Evolutionary conservation across 1,140 invertebrate genomes (phyloP).

Genomic region (Colletes gigas): DNA sequence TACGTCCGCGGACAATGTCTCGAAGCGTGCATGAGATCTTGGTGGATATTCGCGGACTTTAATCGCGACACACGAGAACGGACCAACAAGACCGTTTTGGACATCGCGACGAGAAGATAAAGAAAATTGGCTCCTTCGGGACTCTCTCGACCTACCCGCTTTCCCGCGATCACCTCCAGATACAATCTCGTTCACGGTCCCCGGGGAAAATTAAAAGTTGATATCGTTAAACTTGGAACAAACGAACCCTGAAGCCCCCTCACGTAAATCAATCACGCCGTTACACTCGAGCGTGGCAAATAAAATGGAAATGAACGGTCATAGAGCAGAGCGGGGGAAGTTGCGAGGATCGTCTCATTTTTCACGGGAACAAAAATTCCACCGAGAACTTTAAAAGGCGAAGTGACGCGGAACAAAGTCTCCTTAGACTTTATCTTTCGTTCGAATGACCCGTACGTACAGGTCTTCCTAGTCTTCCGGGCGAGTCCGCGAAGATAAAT

Average conservation of each 20-base stretch:
- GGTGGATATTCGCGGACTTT: too few relatives aligned
- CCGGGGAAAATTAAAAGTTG: slow-evolving; percentile 12
- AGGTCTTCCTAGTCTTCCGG: neutral
- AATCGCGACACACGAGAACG: neutral
- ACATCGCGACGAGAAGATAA: slow-evolving; percentile 3
- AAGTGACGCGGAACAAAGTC: slow-evolving; percentile 54
- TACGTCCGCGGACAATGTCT: too few relatives aligned
- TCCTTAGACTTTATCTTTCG: slow-evolving; percentile 48
- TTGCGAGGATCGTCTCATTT: slow-evolving; percentile 3
- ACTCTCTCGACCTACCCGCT: neutral
- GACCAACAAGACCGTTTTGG: neutral
- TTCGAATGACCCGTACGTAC: slow-evolving; percentile 48
- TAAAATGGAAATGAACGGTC: slow-evolving; percentile 1
- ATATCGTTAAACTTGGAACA: neutral
- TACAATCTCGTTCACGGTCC: neutral
- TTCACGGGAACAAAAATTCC: slow-evolving; percentile 35
- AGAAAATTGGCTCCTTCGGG: slow-evolving; percentile 9
- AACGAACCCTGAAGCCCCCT: neutral
- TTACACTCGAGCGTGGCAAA: neutral
- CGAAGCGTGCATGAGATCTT: too few relatives aligned
- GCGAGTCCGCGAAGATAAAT: slow-evolving; percentile 53
- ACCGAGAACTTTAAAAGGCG: slow-evolving; percentile 14
- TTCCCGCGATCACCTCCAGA: neutral
- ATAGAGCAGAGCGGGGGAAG: neutral
- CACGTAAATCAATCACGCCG: slow-evolving; percentile 7